Evolutionary conservation across 2,797 vertebrate genomes (phyloP).

Genomic region (Danio tinwini): DNA sequence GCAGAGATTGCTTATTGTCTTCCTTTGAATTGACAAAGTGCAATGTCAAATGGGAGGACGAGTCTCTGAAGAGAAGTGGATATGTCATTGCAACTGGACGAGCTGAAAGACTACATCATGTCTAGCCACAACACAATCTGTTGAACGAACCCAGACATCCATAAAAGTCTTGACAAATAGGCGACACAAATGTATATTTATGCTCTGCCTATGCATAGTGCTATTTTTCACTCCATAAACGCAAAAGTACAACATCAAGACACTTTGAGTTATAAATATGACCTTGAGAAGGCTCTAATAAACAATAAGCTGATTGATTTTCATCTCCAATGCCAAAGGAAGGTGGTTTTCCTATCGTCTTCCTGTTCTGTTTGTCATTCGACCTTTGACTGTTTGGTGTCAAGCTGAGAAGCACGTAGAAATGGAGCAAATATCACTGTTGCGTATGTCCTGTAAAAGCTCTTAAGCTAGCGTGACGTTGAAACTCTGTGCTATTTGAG

Average conservation of each 20-base stretch:
- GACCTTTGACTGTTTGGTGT: slow-evolving; percentile 43
- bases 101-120: slow-evolving; percentile 21
- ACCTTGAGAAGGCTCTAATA: slow-evolving; percentile 50
- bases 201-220: slow-evolving; percentile 34
- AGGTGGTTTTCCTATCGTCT: slow-evolving; percentile 43
- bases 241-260: slow-evolving; percentile 45
- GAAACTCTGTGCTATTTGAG: slow-evolving; percentile 59
- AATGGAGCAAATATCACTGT: slow-evolving; percentile 56
- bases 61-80: slow-evolving; percentile 10
- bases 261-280: slow-evolving; percentile 44
- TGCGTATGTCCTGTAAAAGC: slow-evolving; percentile 64
- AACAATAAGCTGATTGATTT: slow-evolving; percentile 47
- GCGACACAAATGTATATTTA: slow-evolving; percentile 52
- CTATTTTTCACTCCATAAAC: slow-evolving; percentile 46
- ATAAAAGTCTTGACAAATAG: slow-evolving; percentile 44
- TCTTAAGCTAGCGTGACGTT: slow-evolving; percentile 66
- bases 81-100: slow-evolving; percentile 31
- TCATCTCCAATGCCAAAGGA: slow-evolving; percentile 44
- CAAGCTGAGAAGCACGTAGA: slow-evolving; percentile 47
- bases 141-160: slow-evolving; percentile 47
- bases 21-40: slow-evolving; percentile 46
- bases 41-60: slow-evolving; percentile 43
- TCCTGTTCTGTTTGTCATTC: slow-evolving; percentile 47
- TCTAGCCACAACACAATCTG: slow-evolving; percentile 42
- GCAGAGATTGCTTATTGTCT: slow-evolving; percentile 41